phyloP scores from a whole-genome alignment of 1,140 invertebrate species.

The Cyphomyrmex costatus region DNA sequence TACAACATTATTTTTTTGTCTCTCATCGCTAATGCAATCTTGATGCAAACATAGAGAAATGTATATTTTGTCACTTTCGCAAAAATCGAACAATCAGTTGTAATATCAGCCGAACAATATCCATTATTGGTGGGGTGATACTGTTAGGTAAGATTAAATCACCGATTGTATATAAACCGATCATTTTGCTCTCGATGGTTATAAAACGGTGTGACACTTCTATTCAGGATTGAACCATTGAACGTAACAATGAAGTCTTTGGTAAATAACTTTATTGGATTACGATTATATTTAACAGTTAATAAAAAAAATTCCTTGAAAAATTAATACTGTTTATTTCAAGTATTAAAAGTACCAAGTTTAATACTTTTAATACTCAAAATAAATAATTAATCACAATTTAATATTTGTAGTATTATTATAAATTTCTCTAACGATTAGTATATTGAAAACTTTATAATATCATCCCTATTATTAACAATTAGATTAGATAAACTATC shows the following conservation, averaged over 20 bases:
- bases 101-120: conserved; percentile 18
- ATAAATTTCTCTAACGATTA: no score
- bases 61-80: conserved; percentile 21
- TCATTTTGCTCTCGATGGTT: conserved; percentile 50
- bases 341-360: no score
- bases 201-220: conserved; percentile 43
- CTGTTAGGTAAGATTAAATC: conserved; percentile 64
- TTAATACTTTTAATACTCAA: no score
- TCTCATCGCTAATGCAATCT: background rate
- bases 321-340: no score
- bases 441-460: background rate
- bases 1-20: background rate
- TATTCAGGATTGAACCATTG: conserved; percentile 31
- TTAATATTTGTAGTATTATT: no score
- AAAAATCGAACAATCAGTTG: conserved; percentile 11
- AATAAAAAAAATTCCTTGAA: background rate
- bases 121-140: conserved; percentile 25
- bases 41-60: background rate
- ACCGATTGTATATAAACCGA: conserved; percentile 58
- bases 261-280: background rate
- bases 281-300: background rate
- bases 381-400: no score
- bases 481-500: background rate
- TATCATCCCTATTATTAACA: background rate
- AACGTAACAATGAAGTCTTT: conserved; percentile 48